A percentile compares a stretch with the other conserved stretches of the same genome.
These are phyloP conservation scores for Xanthostigma xanthostigma DNA, from an alignment of 2,888 invertebrate genomes.

Conservation along the genomic window DNA sequence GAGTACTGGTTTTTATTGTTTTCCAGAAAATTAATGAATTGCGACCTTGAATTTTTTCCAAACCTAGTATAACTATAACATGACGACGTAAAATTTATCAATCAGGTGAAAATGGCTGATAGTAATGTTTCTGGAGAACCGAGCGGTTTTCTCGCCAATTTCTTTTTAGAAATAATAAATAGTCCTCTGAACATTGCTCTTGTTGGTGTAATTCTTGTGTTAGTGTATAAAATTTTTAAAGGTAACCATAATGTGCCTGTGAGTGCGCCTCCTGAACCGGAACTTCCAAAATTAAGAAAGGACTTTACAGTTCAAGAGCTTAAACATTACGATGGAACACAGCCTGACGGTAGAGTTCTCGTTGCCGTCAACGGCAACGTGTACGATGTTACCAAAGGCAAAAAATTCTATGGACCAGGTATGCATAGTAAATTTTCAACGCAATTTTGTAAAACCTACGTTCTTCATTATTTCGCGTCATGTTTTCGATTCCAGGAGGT, in stretches of 20 bases:
- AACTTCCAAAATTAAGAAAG: constrained; percentile 66
- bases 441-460: background rate
- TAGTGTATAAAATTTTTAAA: constrained; percentile 61
- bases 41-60: too few relatives aligned
- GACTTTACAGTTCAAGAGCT: constrained; percentile 86
- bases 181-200: constrained; percentile 59
- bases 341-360: constrained; percentile 73
- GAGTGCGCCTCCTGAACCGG: constrained; percentile 33
- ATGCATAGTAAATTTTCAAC: constrained; percentile 16
- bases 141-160: constrained; percentile 25
- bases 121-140: constrained; percentile 13
- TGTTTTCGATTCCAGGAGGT: constrained; percentile 47
- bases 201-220: constrained; percentile 48
- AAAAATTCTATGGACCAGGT: constrained; percentile 91
- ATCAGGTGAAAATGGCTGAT: constrained; percentile 22
- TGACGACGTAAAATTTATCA: constrained; percentile 7
- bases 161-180: constrained; percentile 44
- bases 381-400: constrained; percentile 86
- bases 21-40: too few relatives aligned
- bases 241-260: constrained; percentile 30
- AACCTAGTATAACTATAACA: background rate
- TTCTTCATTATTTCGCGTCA: background rate
- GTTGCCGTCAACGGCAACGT: constrained; percentile 90
- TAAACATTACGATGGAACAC: constrained; percentile 71
- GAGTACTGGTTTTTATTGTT: too few relatives aligned